Evolutionary conservation across 2,113 vertebrate genomes (phyloP), one percentile per base, ranked within the genome.

Genomic region (Phodopus roborovskii): DNA sequence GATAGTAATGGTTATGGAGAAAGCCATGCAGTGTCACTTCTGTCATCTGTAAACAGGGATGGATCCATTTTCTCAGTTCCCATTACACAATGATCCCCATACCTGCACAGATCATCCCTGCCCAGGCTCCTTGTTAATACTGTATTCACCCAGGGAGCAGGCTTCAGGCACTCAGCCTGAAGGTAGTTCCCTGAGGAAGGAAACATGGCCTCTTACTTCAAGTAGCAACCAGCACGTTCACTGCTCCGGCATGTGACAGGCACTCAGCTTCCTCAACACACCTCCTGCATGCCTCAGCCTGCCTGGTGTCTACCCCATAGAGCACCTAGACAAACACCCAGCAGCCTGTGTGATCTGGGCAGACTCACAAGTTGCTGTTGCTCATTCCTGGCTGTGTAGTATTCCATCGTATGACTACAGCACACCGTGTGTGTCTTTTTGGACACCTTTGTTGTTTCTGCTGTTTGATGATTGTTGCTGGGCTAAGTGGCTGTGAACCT

Each of bases 51-150:
- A 94, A 95, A 95, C 85, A 79, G 97, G 24, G 96, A 36, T 0
- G 17, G 95, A 97, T 97, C 96, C 96, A 88, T 94, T 96, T 97
- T 97, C 96, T 68, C 36, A 0, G 91, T 79, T n/a, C 48, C 53
- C 7, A 82, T 62, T 11, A 13, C 71, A 42, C 0, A 26, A 33
- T 4, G 16, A 2, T 26, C 22, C 22, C 3, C 28, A 13, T 15
- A 12, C n/a, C 36, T 3, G 30, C 12, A n/a, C 75, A 82, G 45
- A 60, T 9, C 19, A 7, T 53, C 82, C 26, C 12, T 1, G 36
- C 36, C 0, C 0, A n/a, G 36, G 28, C 5, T 30, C 48, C 0
- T 15, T 3, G 28, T 64, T 1, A 1, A 22, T 36, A 50, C 6
- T 19, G 4, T 22, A 13, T 17, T 9, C 4, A 0, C 4, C 60